Percentiles rank a stretch among this genome's conserved stretches.
phyloP scores from a whole-genome alignment of 2,797 vertebrate genomes.

The Sebastiscus albofasciatus region DNA sequence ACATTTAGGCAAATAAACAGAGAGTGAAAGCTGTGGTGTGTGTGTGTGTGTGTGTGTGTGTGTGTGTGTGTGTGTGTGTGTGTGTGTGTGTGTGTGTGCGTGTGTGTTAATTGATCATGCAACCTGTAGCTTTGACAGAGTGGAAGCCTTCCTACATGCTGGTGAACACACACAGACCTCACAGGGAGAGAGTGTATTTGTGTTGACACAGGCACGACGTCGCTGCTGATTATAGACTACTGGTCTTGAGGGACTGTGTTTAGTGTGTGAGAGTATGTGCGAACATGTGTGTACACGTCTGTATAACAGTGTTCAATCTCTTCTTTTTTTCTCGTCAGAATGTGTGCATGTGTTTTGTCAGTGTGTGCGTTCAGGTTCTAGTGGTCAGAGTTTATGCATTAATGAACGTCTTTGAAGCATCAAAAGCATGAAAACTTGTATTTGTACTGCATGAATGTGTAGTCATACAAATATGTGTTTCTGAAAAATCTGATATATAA shows the following conservation, averaged over 20 bases:
- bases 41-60: too few relatives aligned
- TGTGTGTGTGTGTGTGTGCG: slow-evolving; percentile 4
- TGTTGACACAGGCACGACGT: slow-evolving; percentile 34
- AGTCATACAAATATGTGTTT: too few relatives aligned
- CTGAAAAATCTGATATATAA: not conserved
- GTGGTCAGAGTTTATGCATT: not conserved
- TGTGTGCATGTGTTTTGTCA: not conserved
- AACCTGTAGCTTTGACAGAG: slow-evolving; percentile 19
- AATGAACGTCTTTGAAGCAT: not conserved
- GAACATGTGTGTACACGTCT: not conserved
- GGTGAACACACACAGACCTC: slow-evolving; percentile 39
- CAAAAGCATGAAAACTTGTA: not conserved
- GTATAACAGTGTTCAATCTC: not conserved
- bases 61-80: not conserved
- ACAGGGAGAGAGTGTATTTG: slow-evolving; percentile 38
- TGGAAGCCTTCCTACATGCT: not conserved
- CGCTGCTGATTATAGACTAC: slow-evolving; percentile 1
- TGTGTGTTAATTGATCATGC: not conserved
- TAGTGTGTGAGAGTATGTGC: not conserved
- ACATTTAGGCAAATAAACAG: slow-evolving; percentile 64
- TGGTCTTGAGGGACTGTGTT: not conserved
- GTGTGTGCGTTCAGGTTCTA: not conserved
- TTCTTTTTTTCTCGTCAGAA: not conserved
- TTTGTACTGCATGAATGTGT: not conserved
- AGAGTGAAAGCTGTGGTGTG: not conserved